These are phyloP conservation scores for Pimpla rufipes DNA, from an alignment of 2,888 invertebrate genomes.

Conservation along the genomic window DNA sequence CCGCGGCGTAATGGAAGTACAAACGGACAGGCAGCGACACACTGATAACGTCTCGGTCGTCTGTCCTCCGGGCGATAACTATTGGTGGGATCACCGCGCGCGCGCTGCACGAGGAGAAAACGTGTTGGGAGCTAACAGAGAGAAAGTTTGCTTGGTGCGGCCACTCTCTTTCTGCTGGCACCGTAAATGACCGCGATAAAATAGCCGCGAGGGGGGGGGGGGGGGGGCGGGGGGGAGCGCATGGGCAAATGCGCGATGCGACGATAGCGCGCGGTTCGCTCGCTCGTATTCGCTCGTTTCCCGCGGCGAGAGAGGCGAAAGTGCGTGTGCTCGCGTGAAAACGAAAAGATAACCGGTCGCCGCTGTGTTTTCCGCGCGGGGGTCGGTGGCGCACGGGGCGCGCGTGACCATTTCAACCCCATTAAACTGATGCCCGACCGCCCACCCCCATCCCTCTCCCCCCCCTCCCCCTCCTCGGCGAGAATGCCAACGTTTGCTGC, in stretches of 20 bases:
- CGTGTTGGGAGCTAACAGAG: constrained; percentile 26
- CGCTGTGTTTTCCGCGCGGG: constrained; percentile 44
- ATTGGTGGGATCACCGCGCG: constrained; percentile 58
- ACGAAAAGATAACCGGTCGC: constrained; percentile 68
- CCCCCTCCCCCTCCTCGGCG: constrained; percentile 52
- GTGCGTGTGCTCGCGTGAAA: constrained; percentile 70
- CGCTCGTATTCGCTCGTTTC: constrained; percentile 50
- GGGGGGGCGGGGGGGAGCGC: constrained; percentile 30
- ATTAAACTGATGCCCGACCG: constrained; percentile 68
- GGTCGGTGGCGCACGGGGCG: constrained; percentile 25
- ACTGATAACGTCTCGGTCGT: constrained; percentile 56
- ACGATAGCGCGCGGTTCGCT: constrained; percentile 65
- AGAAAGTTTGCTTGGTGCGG: constrained; percentile 26
- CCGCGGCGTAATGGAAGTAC: constrained; percentile 39
- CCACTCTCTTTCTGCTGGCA: constrained; percentile 26
- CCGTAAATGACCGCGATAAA: constrained; percentile 67
- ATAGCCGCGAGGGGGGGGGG: constrained; percentile 20
- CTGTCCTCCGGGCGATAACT: constrained; percentile 57
- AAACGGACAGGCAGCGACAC: constrained; percentile 32
- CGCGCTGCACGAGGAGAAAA: constrained; percentile 44
- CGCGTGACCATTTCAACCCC: constrained; percentile 69
- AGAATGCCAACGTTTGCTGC: constrained; percentile 44
- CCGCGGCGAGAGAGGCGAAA: constrained; percentile 55
- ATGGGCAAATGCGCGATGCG: constrained; percentile 68
- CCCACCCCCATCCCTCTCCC: constrained; percentile 43